A percentile compares a stretch with the other conserved stretches of the same genome.
Conservation (phyloP, 2,888 invertebrate genomes). For the Eupithecia pulchellata region DNA sequence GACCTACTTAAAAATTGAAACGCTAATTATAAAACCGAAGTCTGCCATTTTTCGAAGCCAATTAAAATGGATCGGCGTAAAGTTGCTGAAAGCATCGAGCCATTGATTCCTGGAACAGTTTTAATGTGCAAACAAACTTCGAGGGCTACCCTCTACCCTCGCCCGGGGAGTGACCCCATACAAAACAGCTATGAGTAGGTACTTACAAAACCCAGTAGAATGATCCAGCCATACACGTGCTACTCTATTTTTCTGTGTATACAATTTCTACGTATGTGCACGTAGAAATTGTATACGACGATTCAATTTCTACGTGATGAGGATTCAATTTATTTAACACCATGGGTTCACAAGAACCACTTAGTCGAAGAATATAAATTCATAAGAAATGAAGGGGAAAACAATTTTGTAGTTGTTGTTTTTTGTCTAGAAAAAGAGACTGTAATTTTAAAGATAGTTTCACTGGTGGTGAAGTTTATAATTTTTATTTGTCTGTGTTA, state of each 20-base stretch:
- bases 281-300: too few species aligned
- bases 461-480: neutral
- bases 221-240: neutral
- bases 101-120: slow-evolving; percentile 19
- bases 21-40: neutral
- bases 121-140: slow-evolving; percentile 22
- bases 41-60: slow-evolving; percentile 10
- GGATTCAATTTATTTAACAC: too few species aligned
- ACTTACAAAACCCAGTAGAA: neutral
- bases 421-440: neutral
- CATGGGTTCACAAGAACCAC: too few species aligned
- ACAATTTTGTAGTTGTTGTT: neutral
- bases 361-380: too few species aligned
- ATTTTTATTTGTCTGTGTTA: neutral
- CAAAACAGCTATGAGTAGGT: slow-evolving; percentile 6
- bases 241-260: neutral
- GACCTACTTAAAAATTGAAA: neutral
- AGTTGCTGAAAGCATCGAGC: slow-evolving; percentile 10
- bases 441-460: neutral
- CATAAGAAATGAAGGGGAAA: neutral
- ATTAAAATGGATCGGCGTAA: slow-evolving; percentile 22
- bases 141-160: slow-evolving; percentile 16
- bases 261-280: neutral
- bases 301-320: too few species aligned
- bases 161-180: slow-evolving; percentile 7